Evolutionary conservation across 2,113 vertebrate species (phyloP), one percentile per base, ranked within the genome.

Genomic region (Camelus bactrianus): DNA sequence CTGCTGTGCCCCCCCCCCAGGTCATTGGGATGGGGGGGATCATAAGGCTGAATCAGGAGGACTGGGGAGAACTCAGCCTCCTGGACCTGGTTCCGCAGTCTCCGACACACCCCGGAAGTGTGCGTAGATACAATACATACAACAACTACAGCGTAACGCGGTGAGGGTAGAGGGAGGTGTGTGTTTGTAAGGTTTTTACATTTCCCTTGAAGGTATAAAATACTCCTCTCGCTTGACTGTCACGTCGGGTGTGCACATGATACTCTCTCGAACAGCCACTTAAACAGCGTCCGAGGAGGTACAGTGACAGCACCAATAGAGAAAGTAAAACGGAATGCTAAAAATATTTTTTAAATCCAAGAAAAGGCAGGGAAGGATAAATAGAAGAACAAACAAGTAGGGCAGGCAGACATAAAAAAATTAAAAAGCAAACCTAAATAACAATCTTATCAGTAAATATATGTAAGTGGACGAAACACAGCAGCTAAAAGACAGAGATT

Each of bases 1-100:
- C 26, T 15, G 7, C 3, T 12, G 35, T 13, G 1, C 13, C 3
- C 4, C 35, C 35, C 17, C 35, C 14, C 2, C 7, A 10, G 2
- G 17, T 70, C 38, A 22, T 16, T 8, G 28, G 48, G 22, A 15
- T 48, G 6, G 28, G 16, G 28, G 20, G 86, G 3, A 13, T 6
- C 13, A 30, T 0, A 50, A 54, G 10, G 50, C 70, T 94, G 87
- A 35, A 17, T 26, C 50, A 1, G 60, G 14, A 30, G 13, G 26
- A 8, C 26, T 6, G 80, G 32, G 60, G 52, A 46, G 14, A 19
- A 60, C 54, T 77, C 60, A 62, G 62, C 32, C 5, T 20, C 26
- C 75, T 38, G 24, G 3, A 52, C 4, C n/a, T 30, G 30, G 35
- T 79, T 35, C 72, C 48, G 1, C 5, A 11, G 30, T 24, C 46